Evolutionary conservation across 2,113 vertebrate species (phyloP).

Genomic region (Thryonomys swinderianus): DNA sequence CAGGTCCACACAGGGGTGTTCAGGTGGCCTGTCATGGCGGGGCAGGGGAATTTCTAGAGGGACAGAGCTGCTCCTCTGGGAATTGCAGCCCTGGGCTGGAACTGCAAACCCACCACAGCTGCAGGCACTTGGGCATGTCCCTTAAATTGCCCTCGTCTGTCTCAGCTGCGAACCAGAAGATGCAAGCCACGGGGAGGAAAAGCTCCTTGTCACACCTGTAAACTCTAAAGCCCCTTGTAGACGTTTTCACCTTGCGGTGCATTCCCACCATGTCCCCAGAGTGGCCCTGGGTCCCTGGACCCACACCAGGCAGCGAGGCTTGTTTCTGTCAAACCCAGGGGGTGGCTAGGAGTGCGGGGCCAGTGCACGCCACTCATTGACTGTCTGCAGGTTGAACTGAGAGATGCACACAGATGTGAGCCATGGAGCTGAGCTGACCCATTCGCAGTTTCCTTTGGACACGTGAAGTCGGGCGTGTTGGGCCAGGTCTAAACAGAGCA

Average conservation of each 20-base stretch:
- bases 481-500: neutral
- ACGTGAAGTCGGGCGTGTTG: neutral
- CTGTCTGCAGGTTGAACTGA: neutral
- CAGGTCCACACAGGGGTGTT: neutral
- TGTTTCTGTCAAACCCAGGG: neutral
- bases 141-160: neutral
- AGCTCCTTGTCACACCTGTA: neutral
- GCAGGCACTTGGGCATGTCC: neutral
- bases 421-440: neutral
- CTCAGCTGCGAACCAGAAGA: neutral
- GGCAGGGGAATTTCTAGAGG: neutral
- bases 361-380: accelerated
- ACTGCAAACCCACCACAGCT: neutral
- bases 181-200: neutral
- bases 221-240: neutral
- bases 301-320: neutral
- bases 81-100: neutral
- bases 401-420: neutral
- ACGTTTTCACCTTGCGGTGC: neutral
- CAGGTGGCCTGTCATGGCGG: neutral
- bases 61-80: neutral
- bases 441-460: conserved; percentile 16
- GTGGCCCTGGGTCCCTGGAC: accelerated
- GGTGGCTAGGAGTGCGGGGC: neutral
- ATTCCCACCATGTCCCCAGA: neutral